A percentile compares a stretch with the other conserved stretches of the same genome.
phyloP scores from a whole-genome alignment of 2,113 vertebrate species.

The Ictalurus punctatus region DNA sequence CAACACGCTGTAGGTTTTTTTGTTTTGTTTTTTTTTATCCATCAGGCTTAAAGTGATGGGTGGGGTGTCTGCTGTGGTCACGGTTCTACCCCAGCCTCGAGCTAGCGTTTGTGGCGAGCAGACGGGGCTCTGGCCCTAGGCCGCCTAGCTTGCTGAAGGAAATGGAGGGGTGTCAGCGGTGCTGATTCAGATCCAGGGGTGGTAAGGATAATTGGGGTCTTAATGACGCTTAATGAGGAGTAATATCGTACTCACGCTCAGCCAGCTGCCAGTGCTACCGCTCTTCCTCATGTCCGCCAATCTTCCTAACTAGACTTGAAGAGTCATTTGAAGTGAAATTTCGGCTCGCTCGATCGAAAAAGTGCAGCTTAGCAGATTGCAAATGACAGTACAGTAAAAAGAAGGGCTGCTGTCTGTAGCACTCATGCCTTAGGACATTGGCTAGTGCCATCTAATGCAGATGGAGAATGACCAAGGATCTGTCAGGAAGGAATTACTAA shows the following conservation, averaged over 20 bases:
- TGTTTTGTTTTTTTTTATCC: slow-evolving; percentile 51
- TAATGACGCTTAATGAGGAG: slow-evolving; percentile 65
- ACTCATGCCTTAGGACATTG: neutral
- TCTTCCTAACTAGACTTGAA: slow-evolving; percentile 44
- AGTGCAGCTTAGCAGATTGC: slow-evolving; percentile 28
- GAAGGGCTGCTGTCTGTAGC: neutral
- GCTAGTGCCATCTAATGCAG: neutral
- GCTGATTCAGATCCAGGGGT: slow-evolving; percentile 47
- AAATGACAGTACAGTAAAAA: neutral
- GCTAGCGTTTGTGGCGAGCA: slow-evolving; percentile 54
- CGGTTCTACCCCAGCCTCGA: slow-evolving; percentile 40
- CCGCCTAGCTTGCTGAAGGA: slow-evolving; percentile 19
- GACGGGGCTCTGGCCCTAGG: slow-evolving; percentile 41
- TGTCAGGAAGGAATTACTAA: slow-evolving; percentile 19
- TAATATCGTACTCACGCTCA: slow-evolving; percentile 53
- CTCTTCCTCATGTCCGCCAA: slow-evolving; percentile 49
- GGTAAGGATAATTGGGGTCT: slow-evolving; percentile 70
- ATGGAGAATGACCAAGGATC: slow-evolving; percentile 29
- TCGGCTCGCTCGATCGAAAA: slow-evolving; percentile 28
- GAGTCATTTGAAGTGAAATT: slow-evolving; percentile 24
- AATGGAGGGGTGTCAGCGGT: slow-evolving; percentile 42
- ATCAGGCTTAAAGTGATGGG: slow-evolving; percentile 58
- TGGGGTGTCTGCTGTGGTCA: slow-evolving; percentile 19
- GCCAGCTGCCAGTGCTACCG: slow-evolving; percentile 66
- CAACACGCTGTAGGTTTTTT: slow-evolving; percentile 66